Evolutionary conservation across 2,113 vertebrate genomes (phyloP).

Genomic region (Pterophyllum scalare): DNA sequence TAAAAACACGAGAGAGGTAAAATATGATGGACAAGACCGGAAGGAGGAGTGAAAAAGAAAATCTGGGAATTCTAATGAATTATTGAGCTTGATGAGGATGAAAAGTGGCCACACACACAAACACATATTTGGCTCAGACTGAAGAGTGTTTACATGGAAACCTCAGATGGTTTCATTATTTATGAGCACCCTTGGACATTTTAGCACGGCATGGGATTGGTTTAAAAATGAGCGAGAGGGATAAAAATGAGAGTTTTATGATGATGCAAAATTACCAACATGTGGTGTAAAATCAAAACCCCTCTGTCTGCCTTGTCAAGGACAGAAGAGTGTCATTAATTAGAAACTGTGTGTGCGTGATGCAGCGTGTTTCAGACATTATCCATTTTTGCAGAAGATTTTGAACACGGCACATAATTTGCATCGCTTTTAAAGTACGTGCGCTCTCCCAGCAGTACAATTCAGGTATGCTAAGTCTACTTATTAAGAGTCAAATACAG

Average conservation of each 20-base stretch:
- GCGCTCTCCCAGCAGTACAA: neutral
- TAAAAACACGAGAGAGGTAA: neutral
- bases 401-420: neutral
- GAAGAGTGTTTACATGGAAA: slow-evolving; percentile 52
- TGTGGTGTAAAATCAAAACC: slow-evolving; percentile 46
- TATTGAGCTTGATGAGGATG: neutral
- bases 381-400: neutral
- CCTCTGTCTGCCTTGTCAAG: neutral
- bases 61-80: neutral
- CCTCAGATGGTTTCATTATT: slow-evolving; percentile 55
- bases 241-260: slow-evolving; percentile 49
- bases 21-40: neutral
- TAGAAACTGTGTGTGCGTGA: neutral
- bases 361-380: slow-evolving; percentile 14
- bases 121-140: slow-evolving; percentile 24
- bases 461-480: neutral
- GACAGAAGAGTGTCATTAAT: slow-evolving; percentile 11
- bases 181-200: slow-evolving; percentile 44
- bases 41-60: neutral
- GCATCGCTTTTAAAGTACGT: neutral
- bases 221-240: neutral
- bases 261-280: slow-evolving; percentile 55
- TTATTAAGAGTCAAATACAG: neutral
- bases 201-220: neutral
- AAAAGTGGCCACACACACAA: slow-evolving; percentile 7